Base-by-base conservation (phyloP, 1,140 invertebrate genomes). In the Anastrepha ludens region DNA sequence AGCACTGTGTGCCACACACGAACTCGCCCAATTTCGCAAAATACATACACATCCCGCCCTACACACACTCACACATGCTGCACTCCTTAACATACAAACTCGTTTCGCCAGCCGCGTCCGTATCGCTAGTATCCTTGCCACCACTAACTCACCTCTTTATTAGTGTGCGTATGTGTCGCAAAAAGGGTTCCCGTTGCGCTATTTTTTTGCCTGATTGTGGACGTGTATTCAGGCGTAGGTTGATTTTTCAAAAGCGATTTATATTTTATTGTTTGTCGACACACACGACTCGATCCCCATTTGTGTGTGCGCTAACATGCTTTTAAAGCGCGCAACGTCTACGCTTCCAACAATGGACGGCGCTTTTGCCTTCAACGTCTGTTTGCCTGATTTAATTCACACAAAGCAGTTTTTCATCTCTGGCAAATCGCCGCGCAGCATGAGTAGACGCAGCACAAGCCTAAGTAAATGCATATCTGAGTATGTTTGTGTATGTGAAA, bases 241-340 rank as follows among this genome's bases (percentile, higher is more conserved):
- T 81, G 74, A 81, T 58, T 58, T 81, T 81, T 81, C 74, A 81
- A 81, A 78, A 81, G 74, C 74, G 74, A 81, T 81, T 81, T 81
- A 29, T 47, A 81, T 81, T 81, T 81, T 81, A 81, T 81, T 81
- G 74, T 81, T 81, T 81, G 74, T 81, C 44, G 74, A 74, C 67
- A 74, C 65, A 67, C 67, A 44, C 67, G 67, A 55, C 17, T 81
- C 47, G n/a, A 47, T 50, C 74, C 47, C 74, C 74, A 81, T 81
- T 58, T 81, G 7, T 29, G 20, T 81, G 2, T 55, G n/a, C 50
- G 74, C 47, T 74, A 74, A 81, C 74, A 81, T 81, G 3, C 50
- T 20, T 41, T 17, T 81, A 81, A 81, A 47, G 47, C 55, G 17
- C n/a, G 9, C 41, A 50, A 15, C 47, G 20, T 81, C 47, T 50